Conservation (phyloP, 2,113 vertebrate genomes). For the Sceloporus undulatus region DNA sequence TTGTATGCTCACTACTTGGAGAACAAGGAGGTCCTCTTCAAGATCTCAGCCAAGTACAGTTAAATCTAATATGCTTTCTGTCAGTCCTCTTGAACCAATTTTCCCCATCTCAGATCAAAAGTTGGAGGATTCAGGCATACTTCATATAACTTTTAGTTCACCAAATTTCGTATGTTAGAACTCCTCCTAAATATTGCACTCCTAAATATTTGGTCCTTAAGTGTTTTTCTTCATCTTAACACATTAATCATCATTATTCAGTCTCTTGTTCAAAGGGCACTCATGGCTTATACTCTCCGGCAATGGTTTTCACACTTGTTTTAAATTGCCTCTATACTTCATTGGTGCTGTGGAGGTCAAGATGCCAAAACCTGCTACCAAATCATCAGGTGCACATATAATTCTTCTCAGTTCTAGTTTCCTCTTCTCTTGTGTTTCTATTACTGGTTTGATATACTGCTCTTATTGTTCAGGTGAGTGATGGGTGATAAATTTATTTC, state of each 20-base stretch:
- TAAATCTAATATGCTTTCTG: not conserved
- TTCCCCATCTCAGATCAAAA: not conserved
- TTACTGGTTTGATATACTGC: not conserved
- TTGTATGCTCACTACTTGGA: not conserved
- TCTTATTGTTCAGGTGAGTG: not conserved
- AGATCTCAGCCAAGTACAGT: not conserved
- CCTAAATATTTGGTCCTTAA: not conserved
- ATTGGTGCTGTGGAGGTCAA: not conserved
- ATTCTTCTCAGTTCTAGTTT: not conserved
- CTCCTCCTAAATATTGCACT: not conserved
- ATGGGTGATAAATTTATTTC: not conserved
- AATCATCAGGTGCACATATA: too few species aligned
- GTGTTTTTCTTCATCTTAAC: not conserved
- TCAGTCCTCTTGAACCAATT: not conserved
- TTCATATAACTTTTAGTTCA: not conserved
- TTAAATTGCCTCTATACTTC: not conserved
- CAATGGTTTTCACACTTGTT: not conserved
- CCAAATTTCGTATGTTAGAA: not conserved
- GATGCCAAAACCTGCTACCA: not conserved
- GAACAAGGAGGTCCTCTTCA: slow-evolving; percentile 14
- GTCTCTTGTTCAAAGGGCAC: not conserved
- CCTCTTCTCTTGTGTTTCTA: too few species aligned
- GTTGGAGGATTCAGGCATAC: not conserved
- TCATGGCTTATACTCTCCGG: not conserved
- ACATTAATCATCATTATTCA: not conserved